Percentiles rank a stretch among this genome's conserved stretches.
Conservation (phyloP, 2,888 invertebrate species). For the Tipula unca region DNA sequence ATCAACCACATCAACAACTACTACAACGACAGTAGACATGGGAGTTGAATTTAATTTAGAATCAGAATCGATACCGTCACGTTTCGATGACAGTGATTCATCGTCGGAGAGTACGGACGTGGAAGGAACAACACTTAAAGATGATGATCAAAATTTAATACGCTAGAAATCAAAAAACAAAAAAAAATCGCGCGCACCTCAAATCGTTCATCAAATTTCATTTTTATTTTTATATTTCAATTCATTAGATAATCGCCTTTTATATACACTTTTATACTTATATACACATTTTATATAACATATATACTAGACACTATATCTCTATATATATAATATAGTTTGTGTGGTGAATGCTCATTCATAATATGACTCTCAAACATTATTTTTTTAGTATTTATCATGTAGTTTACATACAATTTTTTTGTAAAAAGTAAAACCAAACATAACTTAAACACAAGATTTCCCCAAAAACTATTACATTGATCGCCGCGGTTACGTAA, state of each 20-base stretch:
- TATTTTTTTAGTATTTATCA: too few species aligned
- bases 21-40: slow-evolving; percentile 17
- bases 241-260: not conserved
- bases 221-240: not conserved
- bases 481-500: not conserved
- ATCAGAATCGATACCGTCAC: not conserved
- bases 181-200: too few species aligned
- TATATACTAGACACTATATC: not conserved
- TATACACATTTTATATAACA: not conserved
- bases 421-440: not conserved
- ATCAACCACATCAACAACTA: slow-evolving; percentile 27
- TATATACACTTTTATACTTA: not conserved
- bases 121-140: not conserved
- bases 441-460: not conserved
- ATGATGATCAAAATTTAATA: slow-evolving; percentile 1
- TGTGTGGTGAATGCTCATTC: not conserved
- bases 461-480: not conserved
- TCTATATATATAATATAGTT: not conserved
- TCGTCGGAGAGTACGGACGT: not conserved
- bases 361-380: too few species aligned
- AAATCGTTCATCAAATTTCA: not conserved
- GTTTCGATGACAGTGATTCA: not conserved
- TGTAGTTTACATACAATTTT: not conserved
- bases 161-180: not conserved
- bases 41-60: not conserved